Conservation (phyloP, 1,140 invertebrate species). For the Dendrolimus kikuchii region DNA sequence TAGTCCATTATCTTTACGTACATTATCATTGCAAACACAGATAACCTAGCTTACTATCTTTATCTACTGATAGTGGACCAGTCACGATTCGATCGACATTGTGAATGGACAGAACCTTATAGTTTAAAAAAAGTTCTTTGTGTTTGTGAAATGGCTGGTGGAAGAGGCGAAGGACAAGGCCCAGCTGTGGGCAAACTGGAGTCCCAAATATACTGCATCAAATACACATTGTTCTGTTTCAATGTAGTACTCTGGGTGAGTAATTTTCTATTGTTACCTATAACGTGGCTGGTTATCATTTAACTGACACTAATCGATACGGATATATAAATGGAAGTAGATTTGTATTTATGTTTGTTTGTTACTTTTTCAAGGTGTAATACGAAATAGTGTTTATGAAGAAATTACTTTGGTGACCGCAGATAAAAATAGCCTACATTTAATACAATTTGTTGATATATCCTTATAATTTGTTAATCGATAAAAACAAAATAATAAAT, state of each 20-base stretch:
- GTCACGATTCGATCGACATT: conserved; percentile 41
- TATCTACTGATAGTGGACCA: conserved; percentile 48
- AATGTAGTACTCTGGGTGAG: conserved; percentile 81
- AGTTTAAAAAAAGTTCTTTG: conserved; percentile 22
- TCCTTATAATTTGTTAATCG: too few species aligned
- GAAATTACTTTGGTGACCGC: too few species aligned
- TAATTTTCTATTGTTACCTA: conserved; percentile 22
- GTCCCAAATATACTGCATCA: conserved; percentile 78
- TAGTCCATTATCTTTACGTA: conserved; percentile 40
- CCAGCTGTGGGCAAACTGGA: conserved; percentile 72
- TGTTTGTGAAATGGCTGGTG: conserved; percentile 41
- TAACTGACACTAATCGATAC: too few species aligned
- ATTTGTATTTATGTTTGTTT: too few species aligned
- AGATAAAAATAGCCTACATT: too few species aligned
- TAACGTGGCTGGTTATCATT: background rate
- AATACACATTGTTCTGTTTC: conserved; percentile 81
- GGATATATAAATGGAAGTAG: too few species aligned
- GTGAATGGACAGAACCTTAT: conserved; percentile 29
- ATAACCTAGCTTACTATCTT: conserved; percentile 54
- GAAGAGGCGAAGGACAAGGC: conserved; percentile 60
- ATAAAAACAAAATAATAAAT: too few species aligned
- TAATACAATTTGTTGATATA: too few species aligned
- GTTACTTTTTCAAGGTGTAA: too few species aligned
- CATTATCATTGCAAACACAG: conserved; percentile 59
- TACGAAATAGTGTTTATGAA: too few species aligned